Percentiles rank a stretch among this genome's conserved stretches.
Conservation (phyloP, 92 coral and sea anemone genomes). For the Anthopleura xanthogrammica region DNA sequence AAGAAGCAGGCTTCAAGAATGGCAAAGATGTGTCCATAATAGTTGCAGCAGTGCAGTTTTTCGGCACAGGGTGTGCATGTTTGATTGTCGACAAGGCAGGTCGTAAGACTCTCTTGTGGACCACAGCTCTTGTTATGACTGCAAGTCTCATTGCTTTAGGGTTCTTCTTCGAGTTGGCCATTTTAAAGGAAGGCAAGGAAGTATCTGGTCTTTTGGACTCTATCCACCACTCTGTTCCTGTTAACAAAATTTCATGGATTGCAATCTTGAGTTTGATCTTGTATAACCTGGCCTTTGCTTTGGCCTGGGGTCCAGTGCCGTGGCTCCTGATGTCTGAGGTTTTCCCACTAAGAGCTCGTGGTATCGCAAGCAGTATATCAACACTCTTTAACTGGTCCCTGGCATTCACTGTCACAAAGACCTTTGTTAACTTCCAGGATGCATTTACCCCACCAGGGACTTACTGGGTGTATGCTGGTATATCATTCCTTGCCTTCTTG, state of each 20-base stretch:
- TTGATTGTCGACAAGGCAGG: slow-evolving; percentile 81
- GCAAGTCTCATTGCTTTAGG: slow-evolving; percentile 66
- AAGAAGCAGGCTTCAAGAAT: slow-evolving; percentile 64
- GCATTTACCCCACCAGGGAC: slow-evolving; percentile 64
- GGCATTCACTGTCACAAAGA: slow-evolving; percentile 66
- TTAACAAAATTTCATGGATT: slow-evolving; percentile 53
- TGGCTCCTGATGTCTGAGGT: slow-evolving; percentile 90
- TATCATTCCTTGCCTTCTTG: slow-evolving; percentile 51
- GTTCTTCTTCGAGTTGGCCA: slow-evolving; percentile 58
- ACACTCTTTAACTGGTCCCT: slow-evolving; percentile 56
- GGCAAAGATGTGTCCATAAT: slow-evolving; percentile 67
- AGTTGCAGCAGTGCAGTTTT: slow-evolving; percentile 64
- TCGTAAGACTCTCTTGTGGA: slow-evolving; percentile 75
- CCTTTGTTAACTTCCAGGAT: slow-evolving; percentile 48
- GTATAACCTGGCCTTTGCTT: slow-evolving; percentile 53
- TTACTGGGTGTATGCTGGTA: slow-evolving; percentile 79
- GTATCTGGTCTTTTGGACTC: slow-evolving; percentile 7
- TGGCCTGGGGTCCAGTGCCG: slow-evolving; percentile 91
- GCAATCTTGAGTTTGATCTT: slow-evolving; percentile 52
- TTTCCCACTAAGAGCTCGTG: slow-evolving; percentile 76
- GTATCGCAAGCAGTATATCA: slow-evolving; percentile 70
- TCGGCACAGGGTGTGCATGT: slow-evolving; percentile 59
- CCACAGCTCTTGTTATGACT: slow-evolving; percentile 61
- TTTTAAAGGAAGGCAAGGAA: slow-evolving; percentile 22
- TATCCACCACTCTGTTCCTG: slow-evolving; percentile 32